A percentile compares a stretch with the other conserved stretches of the same genome.
These are phyloP conservation scores for Sinocyclocheilus grahami DNA, from an alignment of 2,113 vertebrate genomes.

Conservation along the genomic window DNA sequence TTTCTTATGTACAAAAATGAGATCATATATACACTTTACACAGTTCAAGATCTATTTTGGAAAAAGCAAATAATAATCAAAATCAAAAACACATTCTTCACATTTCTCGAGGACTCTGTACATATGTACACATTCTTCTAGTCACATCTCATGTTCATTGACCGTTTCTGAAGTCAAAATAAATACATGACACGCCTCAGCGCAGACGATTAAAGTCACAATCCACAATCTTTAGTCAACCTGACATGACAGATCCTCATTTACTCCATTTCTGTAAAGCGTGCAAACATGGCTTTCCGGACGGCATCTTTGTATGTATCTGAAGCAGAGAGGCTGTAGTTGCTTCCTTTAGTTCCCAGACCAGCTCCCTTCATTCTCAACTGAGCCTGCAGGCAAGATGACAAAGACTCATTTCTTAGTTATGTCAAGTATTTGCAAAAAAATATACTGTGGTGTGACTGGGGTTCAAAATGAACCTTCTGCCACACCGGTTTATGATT, in stretches of 20 bases:
- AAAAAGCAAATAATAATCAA: slow-evolving; percentile 53
- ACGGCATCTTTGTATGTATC: slow-evolving; percentile 98
- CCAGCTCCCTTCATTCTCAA: slow-evolving; percentile 93
- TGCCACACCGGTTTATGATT: background rate
- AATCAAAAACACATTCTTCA: slow-evolving; percentile 38
- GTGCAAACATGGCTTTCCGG: slow-evolving; percentile 99
- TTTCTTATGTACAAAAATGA: slow-evolving; percentile 74
- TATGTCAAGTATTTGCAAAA: background rate
- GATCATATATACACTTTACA: slow-evolving; percentile 79
- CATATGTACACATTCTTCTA: slow-evolving; percentile 67
- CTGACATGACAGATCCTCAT: background rate
- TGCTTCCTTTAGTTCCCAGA: slow-evolving; percentile 92
- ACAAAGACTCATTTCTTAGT: background rate
- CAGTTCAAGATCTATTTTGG: slow-evolving; percentile 55
- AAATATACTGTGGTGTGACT: background rate
- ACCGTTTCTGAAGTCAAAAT: background rate
- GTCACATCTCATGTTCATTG: background rate
- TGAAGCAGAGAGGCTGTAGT: slow-evolving; percentile 87
- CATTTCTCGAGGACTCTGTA: slow-evolving; percentile 45
- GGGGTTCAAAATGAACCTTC: background rate
- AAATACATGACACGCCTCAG: slow-evolving; percentile 1
- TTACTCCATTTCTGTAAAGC: slow-evolving; percentile 97
- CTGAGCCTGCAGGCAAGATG: slow-evolving; percentile 81
- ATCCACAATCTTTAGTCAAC: background rate
- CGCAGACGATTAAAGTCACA: background rate